phyloP scores from a whole-genome alignment of 1,140 invertebrate species.

The Aphaenogaster rudis region DNA sequence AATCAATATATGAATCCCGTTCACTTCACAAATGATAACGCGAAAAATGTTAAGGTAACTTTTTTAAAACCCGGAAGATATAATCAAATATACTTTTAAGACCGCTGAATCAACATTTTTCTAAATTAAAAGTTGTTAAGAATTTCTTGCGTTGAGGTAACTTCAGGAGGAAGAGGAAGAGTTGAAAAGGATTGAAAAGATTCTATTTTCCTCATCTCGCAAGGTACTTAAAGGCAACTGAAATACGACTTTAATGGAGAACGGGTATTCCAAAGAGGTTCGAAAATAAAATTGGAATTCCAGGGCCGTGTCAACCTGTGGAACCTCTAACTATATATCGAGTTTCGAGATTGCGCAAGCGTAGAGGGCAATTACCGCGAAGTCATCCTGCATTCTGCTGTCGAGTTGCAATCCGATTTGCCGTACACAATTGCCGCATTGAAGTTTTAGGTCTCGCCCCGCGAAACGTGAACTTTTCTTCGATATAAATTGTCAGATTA shows the following conservation, averaged over 20 bases:
- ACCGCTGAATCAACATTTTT: neutral
- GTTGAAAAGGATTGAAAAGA: neutral
- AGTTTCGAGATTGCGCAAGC: constrained; percentile 59
- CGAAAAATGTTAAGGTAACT: neutral
- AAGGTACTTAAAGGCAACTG: neutral
- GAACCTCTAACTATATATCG: neutral
- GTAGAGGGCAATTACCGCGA: constrained; percentile 24
- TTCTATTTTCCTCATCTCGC: neutral
- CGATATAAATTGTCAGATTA: neutral
- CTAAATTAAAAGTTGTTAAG: neutral
- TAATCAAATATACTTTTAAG: neutral
- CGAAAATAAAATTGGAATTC: neutral
- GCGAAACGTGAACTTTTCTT: neutral
- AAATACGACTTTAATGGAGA: neutral
- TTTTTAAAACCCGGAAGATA: neutral
- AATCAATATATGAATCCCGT: neutral
- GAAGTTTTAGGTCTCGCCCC: neutral
- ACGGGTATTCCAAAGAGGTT: neutral
- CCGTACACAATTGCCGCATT: neutral
- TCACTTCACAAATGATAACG: neutral
- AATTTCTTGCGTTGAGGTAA: neutral
- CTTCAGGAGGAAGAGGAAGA: neutral
- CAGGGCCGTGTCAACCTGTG: constrained; percentile 6
- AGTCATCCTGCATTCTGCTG: constrained; percentile 54
- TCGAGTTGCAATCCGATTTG: neutral